Evolutionary conservation across 2,888 invertebrate species (phyloP).

Genomic region (Germaria angustata): DNA sequence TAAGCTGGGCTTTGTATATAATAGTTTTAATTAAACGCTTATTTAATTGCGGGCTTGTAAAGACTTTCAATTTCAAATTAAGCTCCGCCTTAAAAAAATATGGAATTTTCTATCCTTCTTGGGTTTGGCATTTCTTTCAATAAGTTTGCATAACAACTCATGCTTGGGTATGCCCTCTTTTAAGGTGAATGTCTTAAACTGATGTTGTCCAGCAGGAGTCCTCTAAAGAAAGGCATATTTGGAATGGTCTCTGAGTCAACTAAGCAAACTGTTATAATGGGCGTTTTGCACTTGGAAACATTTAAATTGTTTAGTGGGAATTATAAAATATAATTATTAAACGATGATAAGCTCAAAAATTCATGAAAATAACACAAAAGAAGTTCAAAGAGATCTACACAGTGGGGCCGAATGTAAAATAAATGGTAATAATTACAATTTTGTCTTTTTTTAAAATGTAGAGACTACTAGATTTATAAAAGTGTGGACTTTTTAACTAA

Average conservation of each 20-base stretch:
- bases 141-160: slow-evolving; percentile 49
- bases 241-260: background rate
- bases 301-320: background rate
- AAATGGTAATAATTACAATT: background rate
- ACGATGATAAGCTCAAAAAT: background rate
- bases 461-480: too few species aligned
- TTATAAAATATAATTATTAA: background rate
- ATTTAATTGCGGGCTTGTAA: slow-evolving; percentile 17
- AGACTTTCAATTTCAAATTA: slow-evolving; percentile 28
- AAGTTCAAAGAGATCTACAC: too few species aligned
- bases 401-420: background rate
- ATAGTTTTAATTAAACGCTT: slow-evolving; percentile 43
- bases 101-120: background rate
- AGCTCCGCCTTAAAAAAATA: slow-evolving; percentile 43
- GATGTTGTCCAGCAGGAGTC: slow-evolving; percentile 2
- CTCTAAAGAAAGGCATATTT: background rate
- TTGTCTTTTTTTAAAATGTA: too few species aligned
- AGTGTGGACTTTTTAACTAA: too few species aligned
- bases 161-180: slow-evolving; percentile 35
- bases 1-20: slow-evolving; percentile 12
- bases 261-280: background rate
- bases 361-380: background rate
- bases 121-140: slow-evolving; percentile 8
- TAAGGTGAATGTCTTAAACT: slow-evolving; percentile 3
- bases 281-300: background rate